These are phyloP conservation scores for Ctenoplectra terminalis DNA, from an alignment of 1,140 invertebrate genomes.

Conservation along the genomic window DNA sequence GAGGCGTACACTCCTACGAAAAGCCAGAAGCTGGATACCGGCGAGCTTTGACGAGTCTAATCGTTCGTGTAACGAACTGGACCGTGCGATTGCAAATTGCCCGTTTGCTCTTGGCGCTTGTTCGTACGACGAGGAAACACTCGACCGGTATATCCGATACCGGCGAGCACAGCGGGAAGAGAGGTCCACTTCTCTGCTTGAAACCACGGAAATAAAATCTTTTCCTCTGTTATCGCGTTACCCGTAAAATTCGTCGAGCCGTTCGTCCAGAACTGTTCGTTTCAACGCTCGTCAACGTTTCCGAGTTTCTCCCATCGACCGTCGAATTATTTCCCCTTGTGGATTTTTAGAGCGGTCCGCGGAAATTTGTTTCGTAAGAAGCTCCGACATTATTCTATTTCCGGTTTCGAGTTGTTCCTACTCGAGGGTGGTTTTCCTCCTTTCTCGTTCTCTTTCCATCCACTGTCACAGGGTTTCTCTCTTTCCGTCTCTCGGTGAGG, in stretches of 20 bases:
- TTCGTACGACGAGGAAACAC: conserved; percentile 26
- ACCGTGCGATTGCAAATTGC: conserved; percentile 52
- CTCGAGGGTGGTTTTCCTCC: conserved; percentile 44
- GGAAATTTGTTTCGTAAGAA: conserved; percentile 32
- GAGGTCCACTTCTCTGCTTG: conserved; percentile 19
- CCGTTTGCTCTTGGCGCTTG: conserved; percentile 42
- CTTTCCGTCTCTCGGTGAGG: conserved; percentile 44
- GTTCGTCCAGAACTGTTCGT: not conserved
- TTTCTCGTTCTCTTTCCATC: not conserved
- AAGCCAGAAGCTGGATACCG: conserved; percentile 23
- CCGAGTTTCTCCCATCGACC: not conserved
- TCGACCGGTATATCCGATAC: conserved; percentile 46
- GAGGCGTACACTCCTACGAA: conserved; percentile 28
- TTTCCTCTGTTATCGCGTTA: not conserved
- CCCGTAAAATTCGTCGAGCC: not conserved
- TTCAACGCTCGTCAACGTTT: not conserved
- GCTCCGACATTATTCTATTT: conserved; percentile 60
- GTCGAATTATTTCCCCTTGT: conserved; percentile 9
- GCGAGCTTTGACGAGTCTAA: conserved; percentile 50
- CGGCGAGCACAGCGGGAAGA: not conserved
- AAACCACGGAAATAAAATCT: conserved; percentile 42
- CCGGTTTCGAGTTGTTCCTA: conserved; percentile 55
- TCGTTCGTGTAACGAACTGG: conserved; percentile 53
- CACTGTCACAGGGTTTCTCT: too few relatives aligned
- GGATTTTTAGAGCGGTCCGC: conserved; percentile 1